Evolutionary conservation across 2,113 vertebrate species (phyloP).

Genomic region (Cynocephalus volans): DNA sequence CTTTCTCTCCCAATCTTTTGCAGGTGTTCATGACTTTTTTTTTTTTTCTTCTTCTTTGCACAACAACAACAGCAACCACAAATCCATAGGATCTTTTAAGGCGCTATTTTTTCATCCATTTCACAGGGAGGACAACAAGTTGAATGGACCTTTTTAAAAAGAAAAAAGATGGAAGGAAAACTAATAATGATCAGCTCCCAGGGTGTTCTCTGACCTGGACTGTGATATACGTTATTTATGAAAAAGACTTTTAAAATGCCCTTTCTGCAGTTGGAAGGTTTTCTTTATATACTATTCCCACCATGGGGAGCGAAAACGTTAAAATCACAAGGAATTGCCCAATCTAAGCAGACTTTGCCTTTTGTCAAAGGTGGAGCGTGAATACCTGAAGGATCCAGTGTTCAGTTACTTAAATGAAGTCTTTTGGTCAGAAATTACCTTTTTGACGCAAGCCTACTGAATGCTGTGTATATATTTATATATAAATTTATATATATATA

Average conservation of each 20-base stretch:
- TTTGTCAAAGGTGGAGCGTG: conserved; percentile 97
- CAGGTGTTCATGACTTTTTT: conserved; percentile 95
- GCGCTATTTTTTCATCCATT: conserved; percentile 90
- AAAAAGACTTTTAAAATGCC: conserved; percentile 96
- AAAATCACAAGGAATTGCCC: conserved; percentile 91
- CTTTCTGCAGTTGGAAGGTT: conserved; percentile 98
- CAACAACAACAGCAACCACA: conserved; percentile 83
- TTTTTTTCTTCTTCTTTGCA: conserved; percentile 85
- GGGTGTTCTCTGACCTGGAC: conserved; percentile 92
- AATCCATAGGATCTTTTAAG: conserved; percentile 89
- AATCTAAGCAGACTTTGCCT: conserved; percentile 94
- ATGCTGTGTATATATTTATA: conserved; percentile 95
- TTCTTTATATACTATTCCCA: conserved; percentile 95
- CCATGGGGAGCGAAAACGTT: conserved; percentile 91
- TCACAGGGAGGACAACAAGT: conserved; percentile 86
- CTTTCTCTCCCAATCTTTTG: conserved; percentile 96
- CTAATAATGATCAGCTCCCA: conserved; percentile 92
- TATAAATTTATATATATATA: conserved; percentile 90
- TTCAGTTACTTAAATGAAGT: conserved; percentile 96
- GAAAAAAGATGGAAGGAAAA: conserved; percentile 82
- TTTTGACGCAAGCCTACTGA: conserved; percentile 95
- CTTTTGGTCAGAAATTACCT: conserved; percentile 93
- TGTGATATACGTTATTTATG: conserved; percentile 97
- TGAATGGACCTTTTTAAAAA: conserved; percentile 86
- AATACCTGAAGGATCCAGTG: conserved; percentile 93